phyloP scores from a whole-genome alignment of 2,113 vertebrate species.

The Nibea albiflora region DNA sequence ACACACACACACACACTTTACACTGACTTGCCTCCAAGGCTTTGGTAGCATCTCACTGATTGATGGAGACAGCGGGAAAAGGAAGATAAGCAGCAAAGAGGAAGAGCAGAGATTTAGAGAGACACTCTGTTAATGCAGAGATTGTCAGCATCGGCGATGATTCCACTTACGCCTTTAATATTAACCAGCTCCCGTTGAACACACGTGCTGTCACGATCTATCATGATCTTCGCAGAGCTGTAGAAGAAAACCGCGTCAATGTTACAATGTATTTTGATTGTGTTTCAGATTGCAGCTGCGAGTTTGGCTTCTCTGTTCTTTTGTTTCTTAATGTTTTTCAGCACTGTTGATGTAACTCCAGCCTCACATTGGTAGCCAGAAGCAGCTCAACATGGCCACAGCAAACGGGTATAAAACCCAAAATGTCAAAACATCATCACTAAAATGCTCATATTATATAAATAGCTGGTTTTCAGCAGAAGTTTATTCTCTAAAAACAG shows the following conservation, averaged over 20 bases:
- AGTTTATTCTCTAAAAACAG: not conserved
- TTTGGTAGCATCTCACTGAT: conserved; percentile 22
- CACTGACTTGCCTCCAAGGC: conserved; percentile 5
- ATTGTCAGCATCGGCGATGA: not conserved
- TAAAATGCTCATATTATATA: not conserved
- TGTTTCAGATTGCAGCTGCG: not conserved
- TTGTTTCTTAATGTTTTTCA: not conserved
- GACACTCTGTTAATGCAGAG: not conserved
- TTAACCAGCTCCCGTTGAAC: not conserved
- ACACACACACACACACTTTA: not conserved
- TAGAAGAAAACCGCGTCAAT: not conserved
- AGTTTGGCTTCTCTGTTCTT: not conserved
- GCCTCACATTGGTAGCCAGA: not conserved
- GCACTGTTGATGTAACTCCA: not conserved
- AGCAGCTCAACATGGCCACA: not conserved
- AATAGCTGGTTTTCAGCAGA: not conserved
- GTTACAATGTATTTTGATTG: not conserved
- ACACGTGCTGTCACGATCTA: not conserved
- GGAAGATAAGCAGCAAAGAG: conserved; percentile 15
- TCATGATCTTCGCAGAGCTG: not conserved
- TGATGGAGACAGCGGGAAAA: conserved; percentile 9
- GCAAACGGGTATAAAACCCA: not conserved
- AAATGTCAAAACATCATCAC: conserved; percentile 5
- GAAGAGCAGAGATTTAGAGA: conserved; percentile 11
- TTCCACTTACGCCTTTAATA: not conserved